These are phyloP conservation scores for Gadus macrocephalus DNA, from an alignment of 2,113 vertebrate genomes.

Conservation along the genomic window DNA sequence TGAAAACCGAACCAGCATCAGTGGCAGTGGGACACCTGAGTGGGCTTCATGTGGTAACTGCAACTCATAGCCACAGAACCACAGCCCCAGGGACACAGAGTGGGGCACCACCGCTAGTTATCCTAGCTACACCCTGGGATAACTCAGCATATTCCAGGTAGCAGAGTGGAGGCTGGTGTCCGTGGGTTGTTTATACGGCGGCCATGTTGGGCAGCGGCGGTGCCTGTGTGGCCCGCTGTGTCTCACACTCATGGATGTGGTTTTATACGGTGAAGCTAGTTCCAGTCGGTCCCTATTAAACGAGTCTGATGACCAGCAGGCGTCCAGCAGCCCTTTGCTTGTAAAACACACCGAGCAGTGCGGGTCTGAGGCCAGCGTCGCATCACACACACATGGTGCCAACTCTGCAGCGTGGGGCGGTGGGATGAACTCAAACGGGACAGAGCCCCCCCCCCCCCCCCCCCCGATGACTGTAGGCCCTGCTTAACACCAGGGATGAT, in stretches of 20 bases:
- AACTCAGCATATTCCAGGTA: too few relatives aligned
- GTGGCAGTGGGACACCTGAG: background rate
- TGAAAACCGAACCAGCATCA: background rate
- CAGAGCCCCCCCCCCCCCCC: too few relatives aligned
- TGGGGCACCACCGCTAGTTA: too few relatives aligned
- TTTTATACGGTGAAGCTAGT: constrained; percentile 50
- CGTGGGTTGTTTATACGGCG: too few relatives aligned
- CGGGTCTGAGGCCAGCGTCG: background rate
- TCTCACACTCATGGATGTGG: background rate
- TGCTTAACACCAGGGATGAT: background rate
- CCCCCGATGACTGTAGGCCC: constrained; percentile 9
- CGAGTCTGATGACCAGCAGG: constrained; percentile 44
- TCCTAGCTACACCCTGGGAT: too few relatives aligned
- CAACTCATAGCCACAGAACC: background rate
- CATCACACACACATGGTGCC: background rate
- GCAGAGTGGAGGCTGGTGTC: too few relatives aligned
- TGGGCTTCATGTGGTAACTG: background rate
- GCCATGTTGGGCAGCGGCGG: too few relatives aligned
- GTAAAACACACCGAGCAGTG: background rate
- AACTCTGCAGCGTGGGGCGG: background rate
- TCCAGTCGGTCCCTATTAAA: constrained; percentile 62
- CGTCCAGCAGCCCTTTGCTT: constrained; percentile 40
- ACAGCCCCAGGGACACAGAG: background rate
- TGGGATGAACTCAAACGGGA: background rate
- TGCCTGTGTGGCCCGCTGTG: too few relatives aligned